phyloP scores from a whole-genome alignment of 2,113 vertebrate genomes.

The Mesoclemmys tuberculata region DNA sequence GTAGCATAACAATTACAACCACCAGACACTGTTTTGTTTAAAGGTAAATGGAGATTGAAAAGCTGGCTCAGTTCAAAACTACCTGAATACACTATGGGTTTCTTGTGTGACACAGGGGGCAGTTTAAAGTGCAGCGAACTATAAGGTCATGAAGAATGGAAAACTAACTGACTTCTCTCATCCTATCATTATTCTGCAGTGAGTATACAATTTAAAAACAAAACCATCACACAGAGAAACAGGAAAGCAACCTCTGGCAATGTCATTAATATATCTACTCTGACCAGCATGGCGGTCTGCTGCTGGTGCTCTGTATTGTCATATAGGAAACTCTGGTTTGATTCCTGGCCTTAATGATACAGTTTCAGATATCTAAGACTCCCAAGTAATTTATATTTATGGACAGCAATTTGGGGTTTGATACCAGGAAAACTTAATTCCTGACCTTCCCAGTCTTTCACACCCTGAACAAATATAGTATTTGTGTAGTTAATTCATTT shows the following conservation, averaged over 20 bases:
- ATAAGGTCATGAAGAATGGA: background rate
- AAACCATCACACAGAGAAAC: background rate
- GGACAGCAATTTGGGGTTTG: background rate
- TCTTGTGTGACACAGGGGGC: background rate
- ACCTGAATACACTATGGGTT: background rate
- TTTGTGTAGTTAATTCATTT: background rate
- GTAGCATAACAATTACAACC: background rate
- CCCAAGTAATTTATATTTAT: background rate
- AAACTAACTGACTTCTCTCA: background rate
- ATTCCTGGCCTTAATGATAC: background rate
- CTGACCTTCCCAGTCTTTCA: background rate
- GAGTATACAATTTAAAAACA: background rate
- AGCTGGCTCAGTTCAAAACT: background rate
- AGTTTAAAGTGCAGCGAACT: background rate
- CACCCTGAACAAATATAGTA: background rate
- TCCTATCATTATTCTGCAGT: background rate
- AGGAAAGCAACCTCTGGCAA: background rate
- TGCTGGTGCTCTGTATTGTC: background rate
- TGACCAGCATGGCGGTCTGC: background rate
- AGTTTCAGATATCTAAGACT: rapidly evolving
- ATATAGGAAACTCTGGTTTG: slow-evolving; percentile 1
- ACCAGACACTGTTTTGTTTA: background rate
- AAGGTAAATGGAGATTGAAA: background rate
- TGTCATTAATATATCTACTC: background rate
- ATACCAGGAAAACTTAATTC: background rate